These are phyloP conservation scores for Latrodectus elegans DNA, from an alignment of 2,888 invertebrate genomes.

Conservation along the genomic window DNA sequence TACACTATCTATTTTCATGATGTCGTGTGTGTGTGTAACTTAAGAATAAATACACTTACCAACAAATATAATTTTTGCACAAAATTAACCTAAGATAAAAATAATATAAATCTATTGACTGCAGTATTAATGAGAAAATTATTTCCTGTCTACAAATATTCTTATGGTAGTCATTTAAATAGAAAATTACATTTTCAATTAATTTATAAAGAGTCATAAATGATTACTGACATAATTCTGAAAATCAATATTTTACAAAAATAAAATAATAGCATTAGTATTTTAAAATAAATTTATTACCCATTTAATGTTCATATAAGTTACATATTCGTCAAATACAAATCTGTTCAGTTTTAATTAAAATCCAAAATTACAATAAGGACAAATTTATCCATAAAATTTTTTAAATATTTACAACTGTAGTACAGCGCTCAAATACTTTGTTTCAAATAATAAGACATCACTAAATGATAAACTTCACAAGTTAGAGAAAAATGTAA, in stretches of 20 bases:
- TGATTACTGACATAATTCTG: too few species aligned
- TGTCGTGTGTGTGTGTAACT: too few species aligned
- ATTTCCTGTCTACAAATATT: too few species aligned
- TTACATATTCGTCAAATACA: slow-evolving; percentile 5
- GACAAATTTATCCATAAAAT: background rate
- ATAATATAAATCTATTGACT: too few species aligned
- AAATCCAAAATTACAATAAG: background rate
- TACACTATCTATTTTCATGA: too few species aligned
- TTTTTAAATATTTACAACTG: background rate
- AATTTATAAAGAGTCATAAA: too few species aligned
- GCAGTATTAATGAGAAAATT: too few species aligned
- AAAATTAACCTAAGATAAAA: too few species aligned
- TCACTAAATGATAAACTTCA: background rate
- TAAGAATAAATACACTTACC: too few species aligned
- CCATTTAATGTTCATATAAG: background rate
- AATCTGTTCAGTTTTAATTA: background rate
- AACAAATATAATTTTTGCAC: too few species aligned
- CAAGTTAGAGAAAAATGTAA: background rate
- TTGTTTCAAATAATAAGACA: background rate
- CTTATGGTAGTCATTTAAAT: too few species aligned
- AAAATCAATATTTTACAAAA: slow-evolving; percentile 7
- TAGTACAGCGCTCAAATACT: background rate
- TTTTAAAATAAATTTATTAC: slow-evolving; percentile 5
- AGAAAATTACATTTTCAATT: too few species aligned
- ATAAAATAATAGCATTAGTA: slow-evolving; percentile 7